Evolutionary conservation across 2,113 vertebrate genomes (phyloP).

Genomic region (Gnathonemus echidnorhynchus): DNA sequence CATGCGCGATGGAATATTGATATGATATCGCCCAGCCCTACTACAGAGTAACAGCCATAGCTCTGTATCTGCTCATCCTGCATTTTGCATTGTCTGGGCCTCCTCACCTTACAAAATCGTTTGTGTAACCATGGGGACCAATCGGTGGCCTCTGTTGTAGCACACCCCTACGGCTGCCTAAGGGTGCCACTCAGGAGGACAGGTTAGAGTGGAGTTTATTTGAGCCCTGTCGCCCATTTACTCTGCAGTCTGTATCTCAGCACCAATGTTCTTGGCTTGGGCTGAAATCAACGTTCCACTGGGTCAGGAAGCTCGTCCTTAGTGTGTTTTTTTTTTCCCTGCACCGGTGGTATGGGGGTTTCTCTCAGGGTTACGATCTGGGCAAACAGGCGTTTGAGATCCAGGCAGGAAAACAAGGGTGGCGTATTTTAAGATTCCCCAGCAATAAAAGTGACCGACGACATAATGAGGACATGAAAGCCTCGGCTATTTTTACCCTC

Average conservation of each 20-base stretch:
- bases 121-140: not conserved
- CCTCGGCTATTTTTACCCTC: constrained; percentile 45
- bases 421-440: constrained; percentile 31
- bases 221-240: not conserved
- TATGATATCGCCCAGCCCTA: no score
- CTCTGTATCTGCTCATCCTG: not conserved
- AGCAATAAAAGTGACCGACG: constrained; percentile 35
- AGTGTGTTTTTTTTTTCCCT: not conserved
- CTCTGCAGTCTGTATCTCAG: not conserved
- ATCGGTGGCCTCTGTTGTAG: not conserved
- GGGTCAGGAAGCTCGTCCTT: not conserved
- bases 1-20: no score
- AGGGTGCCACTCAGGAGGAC: not conserved
- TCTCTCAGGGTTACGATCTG: not conserved
- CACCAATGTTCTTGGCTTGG: not conserved
- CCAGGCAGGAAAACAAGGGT: constrained; percentile 29
- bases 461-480: constrained; percentile 32
- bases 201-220: not conserved
- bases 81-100: constrained; percentile 5
- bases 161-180: not conserved
- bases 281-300: not conserved
- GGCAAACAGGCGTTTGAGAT: not conserved
- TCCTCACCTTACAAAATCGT: not conserved
- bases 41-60: not conserved
- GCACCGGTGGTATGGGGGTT: not conserved